Evolutionary conservation across 2,888 invertebrate genomes (phyloP).

Genomic region (Arenicola marina): DNA sequence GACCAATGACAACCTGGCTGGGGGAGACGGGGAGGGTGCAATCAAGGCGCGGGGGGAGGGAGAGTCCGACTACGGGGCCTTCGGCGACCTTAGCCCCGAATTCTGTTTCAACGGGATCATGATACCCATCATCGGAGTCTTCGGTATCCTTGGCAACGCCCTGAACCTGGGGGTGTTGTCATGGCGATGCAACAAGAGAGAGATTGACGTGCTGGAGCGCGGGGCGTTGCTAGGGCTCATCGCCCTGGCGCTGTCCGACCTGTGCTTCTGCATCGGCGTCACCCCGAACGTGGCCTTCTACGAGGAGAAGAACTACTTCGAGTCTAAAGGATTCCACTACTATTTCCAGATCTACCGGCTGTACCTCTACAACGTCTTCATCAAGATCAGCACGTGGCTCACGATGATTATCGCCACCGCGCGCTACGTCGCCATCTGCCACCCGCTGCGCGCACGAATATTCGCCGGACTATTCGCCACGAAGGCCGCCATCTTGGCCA

Average conservation of each 20-base stretch:
- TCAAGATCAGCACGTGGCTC: slow-evolving; percentile 56
- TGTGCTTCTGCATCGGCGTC: slow-evolving; percentile 53
- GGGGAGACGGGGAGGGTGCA: too few relatives aligned
- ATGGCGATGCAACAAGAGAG: slow-evolving; percentile 45
- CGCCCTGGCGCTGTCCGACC: slow-evolving; percentile 54
- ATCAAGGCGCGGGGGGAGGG: too few relatives aligned
- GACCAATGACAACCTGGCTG: too few relatives aligned
- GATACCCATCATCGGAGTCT: slow-evolving; percentile 47
- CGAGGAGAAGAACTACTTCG: slow-evolving; percentile 11
- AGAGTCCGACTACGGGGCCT: too few relatives aligned
- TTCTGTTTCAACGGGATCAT: slow-evolving; percentile 41
- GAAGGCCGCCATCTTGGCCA: slow-evolving; percentile 42
- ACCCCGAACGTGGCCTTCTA: slow-evolving; percentile 46
- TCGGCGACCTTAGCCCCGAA: too few relatives aligned
- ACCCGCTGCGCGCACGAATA: slow-evolving; percentile 54
- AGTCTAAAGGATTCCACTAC: slow-evolving; percentile 34
- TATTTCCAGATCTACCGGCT: slow-evolving; percentile 46
- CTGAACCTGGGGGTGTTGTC: slow-evolving; percentile 51
- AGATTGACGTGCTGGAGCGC: slow-evolving; percentile 53
- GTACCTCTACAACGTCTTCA: slow-evolving; percentile 55
- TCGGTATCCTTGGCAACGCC: slow-evolving; percentile 53
- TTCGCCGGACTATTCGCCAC: slow-evolving; percentile 42
- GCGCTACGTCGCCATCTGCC: slow-evolving; percentile 56
- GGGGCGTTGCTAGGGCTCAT: slow-evolving; percentile 56
- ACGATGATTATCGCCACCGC: slow-evolving; percentile 58